Evolutionary conservation across 2,888 invertebrate genomes (phyloP).

Genomic region (Gasteruption jaculator): DNA sequence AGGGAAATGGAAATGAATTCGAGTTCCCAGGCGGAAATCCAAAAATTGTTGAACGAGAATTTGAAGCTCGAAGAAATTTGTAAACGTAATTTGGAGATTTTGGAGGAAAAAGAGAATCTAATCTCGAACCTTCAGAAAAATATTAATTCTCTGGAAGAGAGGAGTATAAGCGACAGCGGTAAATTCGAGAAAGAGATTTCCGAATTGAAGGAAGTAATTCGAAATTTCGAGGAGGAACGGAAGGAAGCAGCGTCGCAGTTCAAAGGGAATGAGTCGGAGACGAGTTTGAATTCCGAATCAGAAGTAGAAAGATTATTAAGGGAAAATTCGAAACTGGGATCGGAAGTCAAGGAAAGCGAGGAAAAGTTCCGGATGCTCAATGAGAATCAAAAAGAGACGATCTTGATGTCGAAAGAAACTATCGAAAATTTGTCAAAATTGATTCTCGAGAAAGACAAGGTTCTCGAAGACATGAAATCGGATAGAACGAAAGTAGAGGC

Average conservation of each 20-base stretch:
- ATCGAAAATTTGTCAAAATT: constrained; percentile 45
- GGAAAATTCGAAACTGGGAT: constrained; percentile 43
- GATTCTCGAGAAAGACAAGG: constrained; percentile 48
- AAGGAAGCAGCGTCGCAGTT: too few species aligned
- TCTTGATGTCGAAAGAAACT: constrained; percentile 40
- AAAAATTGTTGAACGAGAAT: constrained; percentile 12
- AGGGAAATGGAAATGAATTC: constrained; percentile 1
- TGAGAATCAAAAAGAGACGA: constrained; percentile 38
- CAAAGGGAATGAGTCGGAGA: too few species aligned
- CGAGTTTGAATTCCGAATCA: too few species aligned
- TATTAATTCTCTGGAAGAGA: too few species aligned
- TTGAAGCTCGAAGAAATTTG: constrained; percentile 31
- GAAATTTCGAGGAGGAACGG: too few species aligned
- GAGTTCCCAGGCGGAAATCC: constrained; percentile 12
- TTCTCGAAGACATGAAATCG: constrained; percentile 40
- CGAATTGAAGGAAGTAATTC: too few species aligned
- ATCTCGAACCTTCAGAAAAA: too few species aligned
- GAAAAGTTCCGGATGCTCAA: constrained; percentile 32
- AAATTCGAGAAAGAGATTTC: too few species aligned
- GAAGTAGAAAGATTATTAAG: too few species aligned
- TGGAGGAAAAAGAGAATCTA: too few species aligned
- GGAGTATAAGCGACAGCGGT: too few species aligned
- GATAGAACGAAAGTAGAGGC: constrained; percentile 15
- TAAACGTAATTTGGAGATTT: too few species aligned
- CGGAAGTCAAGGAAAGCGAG: constrained; percentile 25